Evolutionary conservation across 2,888 invertebrate species (phyloP), one percentile per base, ranked within the genome.

Genomic region (Desoria tigrina): DNA sequence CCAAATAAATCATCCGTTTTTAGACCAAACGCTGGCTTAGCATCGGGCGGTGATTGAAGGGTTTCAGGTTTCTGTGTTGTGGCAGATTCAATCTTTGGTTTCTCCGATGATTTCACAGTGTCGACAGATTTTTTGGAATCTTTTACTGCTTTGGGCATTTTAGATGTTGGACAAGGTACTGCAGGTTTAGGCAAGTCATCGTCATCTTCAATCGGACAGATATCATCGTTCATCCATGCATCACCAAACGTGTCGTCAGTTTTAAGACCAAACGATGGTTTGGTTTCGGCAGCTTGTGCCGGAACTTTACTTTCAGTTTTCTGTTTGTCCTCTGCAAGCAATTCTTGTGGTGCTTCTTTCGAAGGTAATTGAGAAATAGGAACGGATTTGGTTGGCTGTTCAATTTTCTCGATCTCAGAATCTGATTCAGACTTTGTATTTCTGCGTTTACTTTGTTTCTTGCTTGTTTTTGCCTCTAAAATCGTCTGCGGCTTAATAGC

Each of bases 221-320:
- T 50, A 42, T 67, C 65, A 54, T 69, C 69, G 39, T 64, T 63
- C 69, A 69, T 66, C 69, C 69, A 69, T 9, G 66, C 66, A 49
- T 69, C 69, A 42, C 63, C 61, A 24, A 69, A 69, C 16, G 57
- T 26, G n/a, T 57, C 66, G 24, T 69, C 69, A n/a, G 64, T 64
- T 59, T 66, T 66, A 23, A 69, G 49, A 32, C 28, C 56, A 56
- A 62, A 62, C 24, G 49, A 6, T 9, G 55, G 45, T 23, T 56
- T 56, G 4, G 28, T 6, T 27, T 32, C n/a, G n/a, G 4, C 54
- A 11, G 37, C 53, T 53, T 21, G 23, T 27, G 23, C 26, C 7
- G 51, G 51, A 18, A 51, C 26, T 24, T 4, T 51, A 7, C 18
- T 11, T 49, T 49, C 23, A 54, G 53, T 39, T 51, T 42, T 53